These are phyloP conservation scores for Orthosia gracilis DNA, from an alignment of 2,888 invertebrate genomes.

Conservation along the genomic window DNA sequence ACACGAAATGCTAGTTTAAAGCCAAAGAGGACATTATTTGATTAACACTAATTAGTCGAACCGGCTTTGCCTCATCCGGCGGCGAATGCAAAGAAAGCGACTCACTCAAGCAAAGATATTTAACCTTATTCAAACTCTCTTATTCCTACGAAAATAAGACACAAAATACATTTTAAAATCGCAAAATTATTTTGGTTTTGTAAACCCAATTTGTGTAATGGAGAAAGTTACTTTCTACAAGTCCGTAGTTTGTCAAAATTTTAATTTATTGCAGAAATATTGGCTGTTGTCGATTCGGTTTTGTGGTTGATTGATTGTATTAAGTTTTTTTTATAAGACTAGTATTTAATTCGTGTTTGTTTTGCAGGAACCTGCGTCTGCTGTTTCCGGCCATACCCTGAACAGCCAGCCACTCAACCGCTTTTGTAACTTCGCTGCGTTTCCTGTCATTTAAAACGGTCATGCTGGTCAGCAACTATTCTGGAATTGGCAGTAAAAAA, in stretches of 20 bases:
- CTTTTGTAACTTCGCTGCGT: background rate
- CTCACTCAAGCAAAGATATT: conserved; percentile 23
- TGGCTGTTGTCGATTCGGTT: conserved; percentile 22
- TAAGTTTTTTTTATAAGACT: background rate
- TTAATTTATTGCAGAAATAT: conserved; percentile 64
- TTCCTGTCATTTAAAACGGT: background rate
- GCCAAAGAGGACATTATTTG: conserved; percentile 87
- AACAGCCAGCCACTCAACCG: background rate
- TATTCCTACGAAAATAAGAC: conserved; percentile 62
- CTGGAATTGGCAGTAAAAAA: background rate
- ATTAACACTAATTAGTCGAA: conserved; percentile 90
- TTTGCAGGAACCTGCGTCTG: background rate
- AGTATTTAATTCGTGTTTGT: background rate
- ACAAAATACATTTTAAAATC: conserved; percentile 55
- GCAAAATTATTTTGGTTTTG: conserved; percentile 57
- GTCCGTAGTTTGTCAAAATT: conserved; percentile 65
- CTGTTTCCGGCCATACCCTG: background rate
- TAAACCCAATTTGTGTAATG: conserved; percentile 76
- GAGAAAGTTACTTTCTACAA: conserved; percentile 84
- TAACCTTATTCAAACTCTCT: conserved; percentile 36
- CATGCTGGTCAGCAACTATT: background rate
- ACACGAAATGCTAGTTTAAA: conserved; percentile 79
- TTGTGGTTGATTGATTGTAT: conserved; percentile 9
- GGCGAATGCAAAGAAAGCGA: conserved; percentile 79
- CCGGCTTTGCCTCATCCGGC: conserved; percentile 81